Conservation (phyloP, 2,113 vertebrate species). For the Muntiacus muntjak region DNA sequence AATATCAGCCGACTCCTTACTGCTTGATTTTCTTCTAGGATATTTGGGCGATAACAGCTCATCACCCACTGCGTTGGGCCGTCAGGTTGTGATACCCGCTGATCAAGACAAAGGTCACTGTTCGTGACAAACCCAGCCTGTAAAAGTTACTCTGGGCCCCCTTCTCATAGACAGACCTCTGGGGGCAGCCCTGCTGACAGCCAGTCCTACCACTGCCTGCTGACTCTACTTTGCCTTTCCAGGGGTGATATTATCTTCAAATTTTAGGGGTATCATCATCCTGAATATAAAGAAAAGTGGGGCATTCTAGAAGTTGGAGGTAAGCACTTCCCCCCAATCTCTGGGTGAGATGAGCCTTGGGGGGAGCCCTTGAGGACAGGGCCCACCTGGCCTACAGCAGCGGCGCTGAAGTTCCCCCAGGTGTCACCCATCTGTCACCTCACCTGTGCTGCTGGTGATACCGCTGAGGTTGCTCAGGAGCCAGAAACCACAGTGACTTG, state of each 20-base stretch:
- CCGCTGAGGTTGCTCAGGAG: rapidly evolving
- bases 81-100: rapidly evolving
- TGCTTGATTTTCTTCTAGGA: background rate
- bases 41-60: background rate
- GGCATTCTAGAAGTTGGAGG: background rate
- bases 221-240: background rate
- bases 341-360: background rate
- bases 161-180: background rate
- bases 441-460: background rate
- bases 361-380: background rate
- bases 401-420: background rate
- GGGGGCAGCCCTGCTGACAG: background rate
- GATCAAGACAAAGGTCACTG: background rate
- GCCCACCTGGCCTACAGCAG: background rate
- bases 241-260: background rate
- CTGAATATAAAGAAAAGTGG: background rate
- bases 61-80: background rate
- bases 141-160: background rate
- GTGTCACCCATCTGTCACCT: too few species aligned
- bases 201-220: rapidly evolving
- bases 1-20: background rate
- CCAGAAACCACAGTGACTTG: background rate
- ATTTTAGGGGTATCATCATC: background rate
- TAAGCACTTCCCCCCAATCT: background rate
- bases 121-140: background rate